Conservation (phyloP, 1,140 invertebrate species). For the Elysia chlorotica region DNA sequence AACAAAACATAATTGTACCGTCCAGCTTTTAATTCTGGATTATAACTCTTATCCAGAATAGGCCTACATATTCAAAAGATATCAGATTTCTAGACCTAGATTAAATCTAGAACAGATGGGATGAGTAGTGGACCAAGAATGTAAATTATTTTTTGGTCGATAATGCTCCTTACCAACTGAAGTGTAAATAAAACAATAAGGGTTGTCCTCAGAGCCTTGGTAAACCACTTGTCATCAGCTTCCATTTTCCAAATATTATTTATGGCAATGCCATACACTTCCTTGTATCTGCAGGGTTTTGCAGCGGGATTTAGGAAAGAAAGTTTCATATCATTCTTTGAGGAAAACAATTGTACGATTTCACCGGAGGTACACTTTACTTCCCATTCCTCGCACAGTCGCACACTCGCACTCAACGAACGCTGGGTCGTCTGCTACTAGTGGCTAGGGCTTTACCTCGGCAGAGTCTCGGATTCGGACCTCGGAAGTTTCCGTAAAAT, state of each 20-base stretch:
- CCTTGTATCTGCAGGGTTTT: slow-evolving; percentile 1
- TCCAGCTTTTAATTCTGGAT: not conserved
- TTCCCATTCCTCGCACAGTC: too few relatives aligned
- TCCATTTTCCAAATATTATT: slow-evolving; percentile 10
- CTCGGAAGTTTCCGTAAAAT: too few relatives aligned
- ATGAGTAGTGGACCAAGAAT: not conserved
- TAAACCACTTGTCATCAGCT: slow-evolving; percentile 10
- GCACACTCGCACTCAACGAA: too few relatives aligned
- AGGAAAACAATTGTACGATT: too few relatives aligned
- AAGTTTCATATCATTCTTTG: slow-evolving; percentile 9
- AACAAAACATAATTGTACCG: not conserved
- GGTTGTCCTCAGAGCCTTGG: slow-evolving; percentile 10
- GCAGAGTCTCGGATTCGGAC: too few relatives aligned
- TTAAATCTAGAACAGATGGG: not conserved
- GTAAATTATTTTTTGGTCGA: not conserved
- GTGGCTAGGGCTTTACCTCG: too few relatives aligned
- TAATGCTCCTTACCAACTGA: slow-evolving; percentile 14
- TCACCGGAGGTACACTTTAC: too few relatives aligned
- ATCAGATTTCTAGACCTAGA: not conserved
- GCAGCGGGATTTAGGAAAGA: not conserved
- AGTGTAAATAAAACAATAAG: slow-evolving; percentile 20
- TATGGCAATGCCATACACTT: not conserved
- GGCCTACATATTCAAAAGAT: not conserved
- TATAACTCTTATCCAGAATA: not conserved
- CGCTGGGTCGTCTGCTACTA: too few relatives aligned